A percentile compares a stretch with the other conserved stretches of the same genome.
Evolutionary conservation across 1,140 invertebrate genomes (phyloP).

Genomic region (Stegodyphus dumicola): DNA sequence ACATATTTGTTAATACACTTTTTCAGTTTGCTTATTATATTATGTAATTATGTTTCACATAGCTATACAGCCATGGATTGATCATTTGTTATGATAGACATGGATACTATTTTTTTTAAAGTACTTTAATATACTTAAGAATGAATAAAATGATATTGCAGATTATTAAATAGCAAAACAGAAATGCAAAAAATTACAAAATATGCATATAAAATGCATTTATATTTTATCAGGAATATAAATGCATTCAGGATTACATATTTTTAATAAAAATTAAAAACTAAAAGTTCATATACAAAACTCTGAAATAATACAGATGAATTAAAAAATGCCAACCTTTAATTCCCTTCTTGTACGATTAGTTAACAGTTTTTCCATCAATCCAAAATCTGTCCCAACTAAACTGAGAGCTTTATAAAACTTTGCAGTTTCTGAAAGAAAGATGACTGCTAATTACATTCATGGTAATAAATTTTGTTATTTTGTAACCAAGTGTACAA

Average conservation of each 20-base stretch:
- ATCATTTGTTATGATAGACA: neutral
- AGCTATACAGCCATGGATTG: too few species aligned
- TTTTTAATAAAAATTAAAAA: neutral
- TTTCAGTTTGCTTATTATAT: too few species aligned
- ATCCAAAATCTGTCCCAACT: conserved; percentile 49
- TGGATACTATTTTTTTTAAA: neutral
- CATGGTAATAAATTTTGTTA: neutral
- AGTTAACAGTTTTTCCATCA: conserved; percentile 43
- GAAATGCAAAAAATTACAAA: neutral
- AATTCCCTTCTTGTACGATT: conserved; percentile 32
- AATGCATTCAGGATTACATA: neutral
- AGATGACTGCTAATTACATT: conserved; percentile 9
- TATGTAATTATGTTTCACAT: too few species aligned
- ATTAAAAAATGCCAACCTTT: conserved; percentile 34
- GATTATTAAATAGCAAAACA: neutral
- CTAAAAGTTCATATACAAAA: neutral
- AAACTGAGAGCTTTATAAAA: conserved; percentile 53
- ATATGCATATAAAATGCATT: too few species aligned
- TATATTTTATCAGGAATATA: neutral
- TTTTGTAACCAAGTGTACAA: neutral
- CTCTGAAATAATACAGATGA: neutral
- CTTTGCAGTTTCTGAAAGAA: conserved; percentile 34
- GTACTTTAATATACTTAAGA: neutral
- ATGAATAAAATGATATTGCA: neutral
- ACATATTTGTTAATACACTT: too few species aligned